Percentiles rank a stretch among this genome's conserved stretches.
Conservation (phyloP, 1,140 invertebrate genomes). For the Papilio polytes region DNA sequence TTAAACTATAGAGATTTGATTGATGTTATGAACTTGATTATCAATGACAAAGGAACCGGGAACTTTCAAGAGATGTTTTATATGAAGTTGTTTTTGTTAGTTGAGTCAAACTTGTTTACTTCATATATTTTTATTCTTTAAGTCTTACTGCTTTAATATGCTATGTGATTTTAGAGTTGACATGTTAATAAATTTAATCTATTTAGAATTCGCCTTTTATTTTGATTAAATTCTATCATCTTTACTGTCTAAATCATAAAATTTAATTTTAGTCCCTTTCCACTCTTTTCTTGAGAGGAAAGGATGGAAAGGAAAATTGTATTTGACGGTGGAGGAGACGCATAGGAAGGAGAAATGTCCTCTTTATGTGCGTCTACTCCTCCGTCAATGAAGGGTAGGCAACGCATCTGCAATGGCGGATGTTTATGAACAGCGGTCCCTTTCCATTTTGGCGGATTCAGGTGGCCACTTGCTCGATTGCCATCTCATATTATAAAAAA, state of each 20-base stretch:
- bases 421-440: too few relatives aligned
- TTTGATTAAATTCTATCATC: not conserved
- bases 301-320: too few relatives aligned
- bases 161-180: constrained; percentile 51
- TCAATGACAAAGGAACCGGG: not conserved
- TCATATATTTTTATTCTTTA: constrained; percentile 50
- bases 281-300: too few relatives aligned
- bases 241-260: not conserved
- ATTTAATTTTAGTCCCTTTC: too few relatives aligned
- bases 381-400: too few relatives aligned
- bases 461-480: too few relatives aligned
- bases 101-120: constrained; percentile 42
- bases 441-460: too few relatives aligned
- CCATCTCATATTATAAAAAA: too few relatives aligned
- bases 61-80: not conserved
- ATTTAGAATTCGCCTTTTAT: not conserved
- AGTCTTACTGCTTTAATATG: constrained; percentile 47
- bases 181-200: constrained; percentile 49
- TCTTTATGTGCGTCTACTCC: too few relatives aligned
- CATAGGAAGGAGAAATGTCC: too few relatives aligned
- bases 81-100: constrained; percentile 29
- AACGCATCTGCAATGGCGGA: too few relatives aligned
- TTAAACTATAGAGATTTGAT: not conserved
- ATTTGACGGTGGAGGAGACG: too few relatives aligned
- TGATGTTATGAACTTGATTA: not conserved